Conservation (phyloP, 2,797 vertebrate species). For the Malurus splendens region DNA sequence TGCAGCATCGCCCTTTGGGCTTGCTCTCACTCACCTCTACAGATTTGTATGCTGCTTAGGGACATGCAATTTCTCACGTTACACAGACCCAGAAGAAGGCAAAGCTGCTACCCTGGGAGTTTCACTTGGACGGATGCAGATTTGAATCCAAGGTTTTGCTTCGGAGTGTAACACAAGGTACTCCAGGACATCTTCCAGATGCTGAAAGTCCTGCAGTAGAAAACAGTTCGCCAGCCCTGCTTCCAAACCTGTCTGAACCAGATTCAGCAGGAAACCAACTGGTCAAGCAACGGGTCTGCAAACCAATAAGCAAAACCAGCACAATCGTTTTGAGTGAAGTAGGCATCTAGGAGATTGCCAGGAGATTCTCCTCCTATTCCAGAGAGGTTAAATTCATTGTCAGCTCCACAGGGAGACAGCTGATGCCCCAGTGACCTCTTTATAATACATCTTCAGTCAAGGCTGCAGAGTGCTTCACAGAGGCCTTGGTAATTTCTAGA, state of each 20-base stretch:
- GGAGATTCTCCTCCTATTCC: not conserved
- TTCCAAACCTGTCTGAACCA: not conserved
- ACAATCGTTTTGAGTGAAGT: not conserved
- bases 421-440: not conserved
- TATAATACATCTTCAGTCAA: not conserved
- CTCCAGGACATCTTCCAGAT: not conserved
- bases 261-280: not conserved
- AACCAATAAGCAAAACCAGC: not conserved
- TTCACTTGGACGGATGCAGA: slow-evolving; percentile 26
- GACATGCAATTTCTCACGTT: not conserved
- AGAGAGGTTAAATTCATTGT: not conserved
- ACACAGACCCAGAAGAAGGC: not conserved
- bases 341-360: not conserved
- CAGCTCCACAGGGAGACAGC: not conserved
- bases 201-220: not conserved
- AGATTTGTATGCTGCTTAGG: not conserved
- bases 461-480: not conserved
- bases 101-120: not conserved
- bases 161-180: not conserved
- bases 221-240: not conserved
- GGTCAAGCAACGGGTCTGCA: not conserved
- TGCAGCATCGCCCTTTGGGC: not conserved
- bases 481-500: not conserved
- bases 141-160: slow-evolving; percentile 12
- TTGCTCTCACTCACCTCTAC: not conserved